Evolutionary conservation across 2,888 invertebrate species (phyloP), one percentile per base, ranked within the genome.

Genomic region (Leucozona laternaria): DNA sequence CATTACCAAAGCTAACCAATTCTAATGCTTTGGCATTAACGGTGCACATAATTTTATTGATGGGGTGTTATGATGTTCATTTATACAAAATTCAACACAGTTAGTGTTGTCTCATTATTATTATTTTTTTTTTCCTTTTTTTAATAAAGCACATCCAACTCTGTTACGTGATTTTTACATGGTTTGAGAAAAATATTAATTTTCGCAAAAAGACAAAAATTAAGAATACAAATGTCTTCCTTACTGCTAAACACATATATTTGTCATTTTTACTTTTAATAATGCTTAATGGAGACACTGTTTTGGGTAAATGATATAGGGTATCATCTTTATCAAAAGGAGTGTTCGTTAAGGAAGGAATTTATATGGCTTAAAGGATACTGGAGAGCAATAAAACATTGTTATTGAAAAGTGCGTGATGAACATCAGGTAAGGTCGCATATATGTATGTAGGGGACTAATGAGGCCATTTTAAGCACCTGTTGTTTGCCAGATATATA

Each of bases 21-120:
- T 68, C 79, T 84, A 80, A 84, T 71, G 84, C 79, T 66, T 80
- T 80, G 58, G 84, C 80, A 85, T 77, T 85, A 85, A 81, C 85
- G 85, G 77, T 85, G 85, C 85, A 77, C 77, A 85, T 85, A 85
- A 82, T 86, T 82, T 86, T 86, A 86, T 86, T 86, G 86, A 86
- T 86, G 86, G 78, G 81, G 86, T 86, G 86, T 86, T 81, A 86
- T 78, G 78, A 55, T 66, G 78, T 82, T 86, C 82, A 71, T 82
- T 86, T 82, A 31, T 25, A 57, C 68, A 77, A 77, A 53, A 66
- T 66, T 66, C 20, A 66, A 34, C 66, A 20, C 48, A 48, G 40
- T 31, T 31, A 20, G 31, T 31, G 64, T 31, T 66, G 43, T 48
- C 66, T 66, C 25, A 6, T 43, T 31, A 2, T 43, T 13, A 15